A percentile compares a stretch with the other conserved stretches of the same genome.
Evolutionary conservation across 2,888 invertebrate genomes (phyloP).

Genomic region (Choristoneura rosaceana): DNA sequence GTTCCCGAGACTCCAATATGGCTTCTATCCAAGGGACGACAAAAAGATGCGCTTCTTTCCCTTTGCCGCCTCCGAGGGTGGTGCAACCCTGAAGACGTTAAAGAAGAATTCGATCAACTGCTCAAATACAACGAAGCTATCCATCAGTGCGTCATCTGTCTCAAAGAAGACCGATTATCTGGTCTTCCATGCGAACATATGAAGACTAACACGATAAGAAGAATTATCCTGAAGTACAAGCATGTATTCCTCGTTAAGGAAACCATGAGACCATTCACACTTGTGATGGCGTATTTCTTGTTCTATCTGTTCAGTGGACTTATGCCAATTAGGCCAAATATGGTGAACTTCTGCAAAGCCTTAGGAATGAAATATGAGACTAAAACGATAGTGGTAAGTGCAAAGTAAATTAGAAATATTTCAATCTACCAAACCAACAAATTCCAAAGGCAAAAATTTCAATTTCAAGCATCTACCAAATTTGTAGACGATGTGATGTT

Average conservation of each 20-base stretch:
- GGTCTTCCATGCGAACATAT: conserved; percentile 63
- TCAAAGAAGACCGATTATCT: conserved; percentile 58
- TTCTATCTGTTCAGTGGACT: conserved; percentile 82
- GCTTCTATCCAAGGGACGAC: conserved; percentile 84
- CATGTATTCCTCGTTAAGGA: conserved; percentile 79
- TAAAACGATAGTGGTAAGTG: conserved; percentile 79
- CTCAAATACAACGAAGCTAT: conserved; percentile 72
- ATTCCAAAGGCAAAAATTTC: too few species aligned
- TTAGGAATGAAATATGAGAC: conserved; percentile 78
- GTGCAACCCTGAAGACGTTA: conserved; percentile 79
- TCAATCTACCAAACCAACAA: too few species aligned
- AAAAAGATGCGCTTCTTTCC: conserved; percentile 81
- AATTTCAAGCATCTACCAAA: background rate
- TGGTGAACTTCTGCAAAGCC: conserved; percentile 83
- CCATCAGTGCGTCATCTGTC: conserved; percentile 68
- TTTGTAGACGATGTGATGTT: background rate
- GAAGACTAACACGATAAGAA: conserved; percentile 58
- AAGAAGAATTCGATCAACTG: conserved; percentile 80
- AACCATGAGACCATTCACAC: conserved; percentile 78
- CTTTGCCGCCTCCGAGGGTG: conserved; percentile 85
- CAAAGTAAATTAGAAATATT: background rate
- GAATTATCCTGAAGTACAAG: conserved; percentile 60
- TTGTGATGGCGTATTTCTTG: conserved; percentile 83
- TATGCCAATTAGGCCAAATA: conserved; percentile 81
- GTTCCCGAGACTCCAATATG: conserved; percentile 87